Conservation (phyloP, 2,113 vertebrate genomes). For the Vireo altiloquus region DNA sequence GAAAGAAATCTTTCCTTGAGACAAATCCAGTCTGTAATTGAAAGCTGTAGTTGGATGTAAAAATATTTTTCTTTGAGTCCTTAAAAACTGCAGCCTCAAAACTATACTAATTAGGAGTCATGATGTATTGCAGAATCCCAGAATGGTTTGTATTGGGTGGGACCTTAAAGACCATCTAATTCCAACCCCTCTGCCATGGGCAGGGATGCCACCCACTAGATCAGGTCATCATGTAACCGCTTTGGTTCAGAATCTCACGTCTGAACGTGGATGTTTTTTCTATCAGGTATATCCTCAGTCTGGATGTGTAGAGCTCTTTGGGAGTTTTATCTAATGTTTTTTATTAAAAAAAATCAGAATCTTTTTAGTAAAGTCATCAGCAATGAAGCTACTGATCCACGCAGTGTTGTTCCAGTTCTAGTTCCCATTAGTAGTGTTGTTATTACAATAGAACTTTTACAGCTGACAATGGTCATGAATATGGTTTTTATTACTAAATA, state of each 20-base stretch:
- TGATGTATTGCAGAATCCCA: not conserved
- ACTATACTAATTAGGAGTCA: not conserved
- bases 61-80: constrained; percentile 40
- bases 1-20: constrained; percentile 11
- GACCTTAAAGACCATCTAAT: not conserved
- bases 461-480: constrained; percentile 15
- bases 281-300: not conserved
- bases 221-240: not conserved
- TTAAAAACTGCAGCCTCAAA: not conserved
- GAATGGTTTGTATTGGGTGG: not conserved
- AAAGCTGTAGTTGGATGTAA: constrained; percentile 27
- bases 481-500: constrained; percentile 48
- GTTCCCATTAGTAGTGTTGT: not conserved
- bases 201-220: not conserved
- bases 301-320: not conserved
- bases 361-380: not conserved
- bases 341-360: not conserved
- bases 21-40: constrained; percentile 14
- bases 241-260: not conserved
- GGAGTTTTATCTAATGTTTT: not conserved
- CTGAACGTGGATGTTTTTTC: not conserved
- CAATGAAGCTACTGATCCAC: not conserved
- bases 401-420: not conserved
- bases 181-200: not conserved
- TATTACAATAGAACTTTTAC: not conserved